These are phyloP conservation scores for Echinops telfairi DNA, from an alignment of 2,113 vertebrate genomes.

Conservation along the genomic window DNA sequence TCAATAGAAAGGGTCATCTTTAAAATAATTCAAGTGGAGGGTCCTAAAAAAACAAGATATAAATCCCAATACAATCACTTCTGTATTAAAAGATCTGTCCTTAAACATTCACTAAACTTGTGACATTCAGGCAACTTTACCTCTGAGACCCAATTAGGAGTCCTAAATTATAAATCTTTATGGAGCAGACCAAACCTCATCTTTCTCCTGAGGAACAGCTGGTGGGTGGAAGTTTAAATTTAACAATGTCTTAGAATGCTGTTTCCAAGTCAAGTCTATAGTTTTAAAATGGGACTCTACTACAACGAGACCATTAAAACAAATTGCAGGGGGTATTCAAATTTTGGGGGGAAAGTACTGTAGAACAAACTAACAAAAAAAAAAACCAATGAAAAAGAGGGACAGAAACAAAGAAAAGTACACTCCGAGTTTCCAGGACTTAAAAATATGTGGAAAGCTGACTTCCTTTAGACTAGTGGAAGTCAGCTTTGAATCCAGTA, in stretches of 20 bases:
- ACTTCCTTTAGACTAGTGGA: neutral
- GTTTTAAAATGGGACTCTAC: constrained; percentile 32
- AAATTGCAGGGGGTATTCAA: constrained; percentile 32
- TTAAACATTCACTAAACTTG: too few species aligned
- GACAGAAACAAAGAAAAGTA: neutral
- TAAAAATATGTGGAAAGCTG: neutral
- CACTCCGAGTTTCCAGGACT: neutral
- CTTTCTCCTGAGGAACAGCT: too few species aligned
- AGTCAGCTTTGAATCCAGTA: neutral
- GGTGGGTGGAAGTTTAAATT: neutral
- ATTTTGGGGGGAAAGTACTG: neutral
- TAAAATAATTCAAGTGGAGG: neutral
- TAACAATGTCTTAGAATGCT: neutral
- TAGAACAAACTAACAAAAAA: neutral
- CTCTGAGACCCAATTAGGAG: too few species aligned
- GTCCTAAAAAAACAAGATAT: neutral
- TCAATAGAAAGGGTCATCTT: neutral
- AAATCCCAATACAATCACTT: constrained; percentile 13
- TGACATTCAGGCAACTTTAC: too few species aligned
- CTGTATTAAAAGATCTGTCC: constrained; percentile 1
- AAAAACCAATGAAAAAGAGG: neutral
- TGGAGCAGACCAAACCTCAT: too few species aligned
- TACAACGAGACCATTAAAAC: neutral
- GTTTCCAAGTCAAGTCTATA: constrained; percentile 43
- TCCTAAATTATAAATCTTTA: too few species aligned